These are phyloP conservation scores for Petaurus breviceps DNA, from an alignment of 2,113 vertebrate species.

Conservation along the genomic window DNA sequence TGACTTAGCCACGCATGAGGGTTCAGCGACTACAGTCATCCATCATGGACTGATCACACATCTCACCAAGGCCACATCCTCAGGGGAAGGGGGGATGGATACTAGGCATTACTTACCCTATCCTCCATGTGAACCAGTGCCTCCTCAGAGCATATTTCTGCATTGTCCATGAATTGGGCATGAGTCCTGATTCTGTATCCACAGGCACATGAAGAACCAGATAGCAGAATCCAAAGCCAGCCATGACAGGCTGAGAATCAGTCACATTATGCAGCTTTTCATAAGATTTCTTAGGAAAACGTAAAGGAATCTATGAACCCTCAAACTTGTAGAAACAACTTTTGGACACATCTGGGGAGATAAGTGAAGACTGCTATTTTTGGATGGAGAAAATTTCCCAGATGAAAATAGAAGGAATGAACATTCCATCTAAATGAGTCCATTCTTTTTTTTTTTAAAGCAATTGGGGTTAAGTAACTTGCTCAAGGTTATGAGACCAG, in stretches of 20 bases:
- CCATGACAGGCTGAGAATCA: background rate
- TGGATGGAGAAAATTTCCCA: background rate
- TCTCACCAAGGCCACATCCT: accelerated
- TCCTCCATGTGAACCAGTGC: accelerated
- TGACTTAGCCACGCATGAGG: background rate
- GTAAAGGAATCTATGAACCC: background rate
- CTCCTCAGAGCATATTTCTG: background rate
- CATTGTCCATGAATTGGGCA: accelerated
- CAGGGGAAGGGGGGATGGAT: background rate
- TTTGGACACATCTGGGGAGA: background rate
- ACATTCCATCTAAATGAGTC: background rate
- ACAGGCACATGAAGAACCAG: background rate
- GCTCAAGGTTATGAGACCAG: too few species aligned
- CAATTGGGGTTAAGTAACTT: too few species aligned
- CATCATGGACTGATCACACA: background rate
- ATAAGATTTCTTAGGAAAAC: background rate
- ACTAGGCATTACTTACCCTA: accelerated
- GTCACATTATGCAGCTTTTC: background rate
- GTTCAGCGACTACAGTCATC: accelerated
- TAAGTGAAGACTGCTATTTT: background rate
- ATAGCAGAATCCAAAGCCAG: accelerated
- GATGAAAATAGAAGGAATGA: background rate
- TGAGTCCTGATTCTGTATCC: accelerated
- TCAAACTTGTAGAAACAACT: background rate
- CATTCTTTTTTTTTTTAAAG: too few species aligned